Conservation (phyloP, 2,797 vertebrate species). For the Acestrorhynchus altus region DNA sequence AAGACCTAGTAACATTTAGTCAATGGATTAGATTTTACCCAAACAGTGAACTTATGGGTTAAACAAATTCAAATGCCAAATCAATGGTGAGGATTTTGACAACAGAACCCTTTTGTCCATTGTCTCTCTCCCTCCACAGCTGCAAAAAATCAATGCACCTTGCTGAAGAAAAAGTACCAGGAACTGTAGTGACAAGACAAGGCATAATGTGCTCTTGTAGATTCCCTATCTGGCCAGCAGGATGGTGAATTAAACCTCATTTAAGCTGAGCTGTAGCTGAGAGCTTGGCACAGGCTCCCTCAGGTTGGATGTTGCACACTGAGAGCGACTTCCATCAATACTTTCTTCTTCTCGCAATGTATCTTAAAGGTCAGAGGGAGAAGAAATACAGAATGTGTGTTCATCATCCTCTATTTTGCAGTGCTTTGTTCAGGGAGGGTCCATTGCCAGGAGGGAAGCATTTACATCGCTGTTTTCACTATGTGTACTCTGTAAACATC, state of each 20-base stretch:
- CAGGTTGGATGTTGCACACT: not conserved
- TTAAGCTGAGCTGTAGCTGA: conserved; percentile 65
- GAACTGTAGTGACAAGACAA: conserved; percentile 59
- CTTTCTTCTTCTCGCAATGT: conserved; percentile 59
- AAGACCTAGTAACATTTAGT: not conserved
- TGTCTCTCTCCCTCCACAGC: conserved; percentile 70
- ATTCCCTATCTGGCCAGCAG: conserved; percentile 72
- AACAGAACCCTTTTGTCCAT: conserved; percentile 72
- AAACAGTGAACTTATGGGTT: conserved; percentile 56
- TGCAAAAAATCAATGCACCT: conserved; percentile 73
- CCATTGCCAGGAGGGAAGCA: conserved; percentile 62
- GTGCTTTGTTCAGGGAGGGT: conserved; percentile 63
- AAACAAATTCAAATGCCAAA: conserved; percentile 70
- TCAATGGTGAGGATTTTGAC: conserved; percentile 60
- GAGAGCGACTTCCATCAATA: conserved; percentile 23
- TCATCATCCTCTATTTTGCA: conserved; percentile 29
- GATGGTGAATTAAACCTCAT: conserved; percentile 75
- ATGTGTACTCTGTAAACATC: conserved; percentile 72
- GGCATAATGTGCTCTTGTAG: conserved; percentile 73
- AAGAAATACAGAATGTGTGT: not conserved
- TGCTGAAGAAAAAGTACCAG: conserved; percentile 54
- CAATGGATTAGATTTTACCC: too few relatives aligned
- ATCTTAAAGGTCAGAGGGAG: conserved; percentile 71
- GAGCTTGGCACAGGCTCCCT: conserved; percentile 53
- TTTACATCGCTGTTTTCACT: conserved; percentile 69